phyloP scores from a whole-genome alignment of 1,140 invertebrate species.

The Euura lappo region DNA sequence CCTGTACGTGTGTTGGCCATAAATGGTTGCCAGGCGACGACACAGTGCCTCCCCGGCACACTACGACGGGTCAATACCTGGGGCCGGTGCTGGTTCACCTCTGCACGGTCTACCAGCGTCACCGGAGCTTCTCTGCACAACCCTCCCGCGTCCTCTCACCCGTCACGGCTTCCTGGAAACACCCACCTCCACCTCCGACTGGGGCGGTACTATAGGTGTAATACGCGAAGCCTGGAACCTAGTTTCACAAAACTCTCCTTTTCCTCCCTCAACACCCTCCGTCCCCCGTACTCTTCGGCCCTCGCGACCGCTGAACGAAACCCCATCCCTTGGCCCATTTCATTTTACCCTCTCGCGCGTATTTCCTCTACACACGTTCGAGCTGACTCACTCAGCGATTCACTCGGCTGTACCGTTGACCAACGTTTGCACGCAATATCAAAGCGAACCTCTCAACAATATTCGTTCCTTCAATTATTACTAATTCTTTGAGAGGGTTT shows the following conservation, averaged over 20 bases:
- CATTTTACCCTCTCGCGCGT: conserved; percentile 4
- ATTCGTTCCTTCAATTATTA: conserved; percentile 7
- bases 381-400: not conserved
- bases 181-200: conserved; percentile 2
- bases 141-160: conserved; percentile 26
- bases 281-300: conserved; percentile 23
- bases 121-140: conserved; percentile 32
- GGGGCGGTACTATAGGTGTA: conserved; percentile 6
- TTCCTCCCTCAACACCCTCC: conserved; percentile 17
- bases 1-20: conserved; percentile 55
- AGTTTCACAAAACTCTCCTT: conserved; percentile 13
- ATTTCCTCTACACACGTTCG: not conserved
- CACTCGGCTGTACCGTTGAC: not conserved
- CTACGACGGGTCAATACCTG: conserved; percentile 53
- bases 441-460: conserved; percentile 4
- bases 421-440: conserved; percentile 2
- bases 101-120: conserved; percentile 23
- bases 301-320: conserved; percentile 32
- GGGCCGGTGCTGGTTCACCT: conserved; percentile 46
- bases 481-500: conserved; percentile 4
- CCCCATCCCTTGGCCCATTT: conserved; percentile 4
- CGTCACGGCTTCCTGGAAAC: conserved; percentile 9
- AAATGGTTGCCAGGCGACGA: conserved; percentile 49
- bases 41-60: conserved; percentile 34
- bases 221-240: conserved; percentile 6